Evolutionary conservation across 2,888 invertebrate genomes (phyloP).

Genomic region (Phymatocera aterrima): DNA sequence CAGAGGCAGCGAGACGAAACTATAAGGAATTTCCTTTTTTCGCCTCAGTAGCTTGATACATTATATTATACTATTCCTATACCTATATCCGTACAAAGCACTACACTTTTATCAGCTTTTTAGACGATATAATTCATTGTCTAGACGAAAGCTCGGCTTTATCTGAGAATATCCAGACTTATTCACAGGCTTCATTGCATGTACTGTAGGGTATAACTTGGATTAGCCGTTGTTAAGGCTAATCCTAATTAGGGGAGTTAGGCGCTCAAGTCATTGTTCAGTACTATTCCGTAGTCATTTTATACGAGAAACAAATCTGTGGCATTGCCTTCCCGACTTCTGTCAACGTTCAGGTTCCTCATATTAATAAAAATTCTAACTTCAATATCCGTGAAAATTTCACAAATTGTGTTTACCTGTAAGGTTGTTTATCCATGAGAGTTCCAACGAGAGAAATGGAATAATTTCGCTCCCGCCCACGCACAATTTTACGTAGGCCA

Average conservation of each 20-base stretch:
- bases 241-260: neutral
- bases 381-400: constrained; percentile 22
- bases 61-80: neutral
- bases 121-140: constrained; percentile 6
- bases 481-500: neutral
- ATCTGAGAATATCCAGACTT: constrained; percentile 2
- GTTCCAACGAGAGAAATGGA: neutral
- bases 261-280: neutral
- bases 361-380: constrained; percentile 4
- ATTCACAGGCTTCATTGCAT: neutral
- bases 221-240: neutral
- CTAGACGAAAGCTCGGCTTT: constrained; percentile 1
- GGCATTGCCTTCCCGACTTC: neutral
- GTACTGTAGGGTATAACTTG: neutral
- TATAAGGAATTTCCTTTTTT: neutral
- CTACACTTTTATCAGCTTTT: neutral
- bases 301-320: neutral
- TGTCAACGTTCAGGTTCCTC: neutral
- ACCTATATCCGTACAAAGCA: neutral
- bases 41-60: neutral
- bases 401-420: neutral
- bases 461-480: neutral
- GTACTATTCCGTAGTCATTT: no score
- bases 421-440: neutral
- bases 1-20: neutral